phyloP scores from a whole-genome alignment of 2,113 vertebrate genomes.

The Pristiophorus japonicus region DNA sequence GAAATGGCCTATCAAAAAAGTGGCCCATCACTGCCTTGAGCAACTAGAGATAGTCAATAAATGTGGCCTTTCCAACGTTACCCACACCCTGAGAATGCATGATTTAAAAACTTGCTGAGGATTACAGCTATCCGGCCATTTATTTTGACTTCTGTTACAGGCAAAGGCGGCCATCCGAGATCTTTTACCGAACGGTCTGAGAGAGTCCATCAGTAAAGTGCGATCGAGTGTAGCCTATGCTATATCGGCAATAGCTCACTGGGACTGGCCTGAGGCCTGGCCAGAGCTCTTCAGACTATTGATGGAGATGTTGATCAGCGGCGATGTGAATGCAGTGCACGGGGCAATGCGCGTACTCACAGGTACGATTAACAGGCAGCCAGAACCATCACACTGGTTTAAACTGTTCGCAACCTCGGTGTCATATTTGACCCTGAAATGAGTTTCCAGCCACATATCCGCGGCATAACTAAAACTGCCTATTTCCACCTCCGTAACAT shows the following conservation, averaged over 20 bases:
- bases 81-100: not conserved
- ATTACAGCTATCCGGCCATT: not conserved
- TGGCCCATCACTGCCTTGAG: not conserved
- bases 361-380: conserved; percentile 55
- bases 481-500: too few species aligned
- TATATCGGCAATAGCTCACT: conserved; percentile 90
- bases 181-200: conserved; percentile 81
- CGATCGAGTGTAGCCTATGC: conserved; percentile 97
- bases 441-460: too few species aligned
- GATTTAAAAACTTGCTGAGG: not conserved
- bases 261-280: conserved; percentile 99
- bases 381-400: not conserved
- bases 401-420: too few species aligned
- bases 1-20: too few species aligned
- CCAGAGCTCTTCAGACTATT: conserved; percentile 88
- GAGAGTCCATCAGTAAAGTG: conserved; percentile 94
- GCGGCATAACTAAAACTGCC: too few species aligned
- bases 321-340: conserved; percentile 84
- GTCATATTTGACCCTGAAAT: too few species aligned
- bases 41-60: not conserved
- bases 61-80: not conserved
- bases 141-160: conserved; percentile 50
- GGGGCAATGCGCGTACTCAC: conserved; percentile 97
- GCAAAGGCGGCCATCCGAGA: conserved; percentile 88
- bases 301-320: conserved; percentile 97